phyloP scores from a whole-genome alignment of 2,113 vertebrate species.

The Gallinago jamesoni region DNA sequence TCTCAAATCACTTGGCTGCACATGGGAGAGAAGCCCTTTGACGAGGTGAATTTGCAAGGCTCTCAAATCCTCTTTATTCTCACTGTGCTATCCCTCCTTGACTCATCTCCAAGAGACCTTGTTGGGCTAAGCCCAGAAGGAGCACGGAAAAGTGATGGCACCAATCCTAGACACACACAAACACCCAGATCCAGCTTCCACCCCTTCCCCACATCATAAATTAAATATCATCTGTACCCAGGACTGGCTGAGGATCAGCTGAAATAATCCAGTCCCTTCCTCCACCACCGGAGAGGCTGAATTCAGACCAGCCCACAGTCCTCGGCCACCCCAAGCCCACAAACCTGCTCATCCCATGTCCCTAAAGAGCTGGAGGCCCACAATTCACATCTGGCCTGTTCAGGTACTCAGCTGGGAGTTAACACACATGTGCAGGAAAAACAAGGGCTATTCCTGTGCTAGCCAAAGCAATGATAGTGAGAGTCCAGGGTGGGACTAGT shows the following conservation, averaged over 20 bases:
- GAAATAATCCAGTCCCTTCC: not conserved
- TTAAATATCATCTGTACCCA: not conserved
- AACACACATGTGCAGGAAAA: not conserved
- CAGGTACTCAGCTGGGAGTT: not conserved
- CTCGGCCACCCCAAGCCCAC: not conserved
- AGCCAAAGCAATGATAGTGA: not conserved
- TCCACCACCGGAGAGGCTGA: not conserved
- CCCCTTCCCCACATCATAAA: not conserved
- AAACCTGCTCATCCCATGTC: not conserved
- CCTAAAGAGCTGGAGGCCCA: not conserved
- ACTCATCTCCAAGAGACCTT: not conserved
- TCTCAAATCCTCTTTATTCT: slow-evolving; percentile 40
- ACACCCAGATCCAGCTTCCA: not conserved
- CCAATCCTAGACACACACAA: not conserved
- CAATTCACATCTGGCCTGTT: not conserved
- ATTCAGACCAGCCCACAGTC: not conserved
- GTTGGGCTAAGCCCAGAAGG: not conserved
- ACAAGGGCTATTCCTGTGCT: not conserved
- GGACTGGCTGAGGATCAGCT: not conserved
- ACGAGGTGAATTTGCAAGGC: slow-evolving; percentile 1
- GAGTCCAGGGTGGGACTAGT: fast-evolving
- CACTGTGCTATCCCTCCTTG: not conserved
- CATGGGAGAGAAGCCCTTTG: slow-evolving; percentile 14
- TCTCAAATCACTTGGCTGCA: slow-evolving; percentile 44
- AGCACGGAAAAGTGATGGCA: not conserved